Base-by-base conservation (phyloP, 2,888 invertebrate species). In the Cheilosia impressa region DNA sequence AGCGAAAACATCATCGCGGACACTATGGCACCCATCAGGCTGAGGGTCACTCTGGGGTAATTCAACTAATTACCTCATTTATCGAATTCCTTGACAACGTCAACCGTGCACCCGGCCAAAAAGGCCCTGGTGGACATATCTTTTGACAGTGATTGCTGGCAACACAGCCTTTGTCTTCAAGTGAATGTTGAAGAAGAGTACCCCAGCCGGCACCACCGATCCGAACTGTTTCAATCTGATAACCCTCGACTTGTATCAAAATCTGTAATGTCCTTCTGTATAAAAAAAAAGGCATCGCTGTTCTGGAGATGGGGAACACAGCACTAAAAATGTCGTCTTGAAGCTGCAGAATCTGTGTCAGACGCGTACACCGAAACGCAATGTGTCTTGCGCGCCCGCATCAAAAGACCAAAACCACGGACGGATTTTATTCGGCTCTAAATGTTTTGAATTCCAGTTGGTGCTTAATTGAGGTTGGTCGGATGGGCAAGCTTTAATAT, bases 51-150 rank as follows among this genome's bases (percentile, higher is more conserved):
- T 69, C 68, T 69, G 24, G 78, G 52, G 58, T 75, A 69, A 69
- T 75, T 81, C 58, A 75, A 75, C 81, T 82, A 82, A 84, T 84
- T 84, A 80, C 80, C 84, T 84, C 84, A 84, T 84, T 84, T 80
- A 84, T 84, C 80, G 84, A 80, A 80, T 84, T 84, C 80, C 80
- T 50, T 66, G 75, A 76, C 80, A 80, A 71, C 71, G 71, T 80
- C 69, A 50, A 52, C 52, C 15, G 52, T 52, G 84, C 80, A 80
- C 65, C 80, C 84, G 53, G 65, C 65, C n/a, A 50, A 78, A 47
- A 79, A 50, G 62, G 17, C 63, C 62, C 55, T 47, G 55, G 55
- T 41, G 47, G 60, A 78, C 57, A 83, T 66, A 50, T 72, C 60
- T 63, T 31, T 19, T 55, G 83, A 83, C 83, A 83, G 68, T 78